phyloP scores from a whole-genome alignment of 2,888 invertebrate species.

The Alitta virens region DNA sequence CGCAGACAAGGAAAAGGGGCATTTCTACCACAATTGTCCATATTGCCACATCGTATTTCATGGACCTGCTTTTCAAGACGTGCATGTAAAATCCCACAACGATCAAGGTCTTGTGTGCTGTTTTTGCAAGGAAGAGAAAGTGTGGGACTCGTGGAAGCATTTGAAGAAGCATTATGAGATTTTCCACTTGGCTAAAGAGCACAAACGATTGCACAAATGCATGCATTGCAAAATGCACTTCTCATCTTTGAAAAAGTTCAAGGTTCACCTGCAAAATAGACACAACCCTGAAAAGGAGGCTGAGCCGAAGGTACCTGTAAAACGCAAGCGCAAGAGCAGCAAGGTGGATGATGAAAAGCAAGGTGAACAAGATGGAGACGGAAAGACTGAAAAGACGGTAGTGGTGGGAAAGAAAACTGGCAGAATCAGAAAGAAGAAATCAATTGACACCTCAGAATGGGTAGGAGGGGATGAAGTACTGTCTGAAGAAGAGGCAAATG shows the following conservation, averaged over 20 bases:
- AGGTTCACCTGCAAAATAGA: not conserved
- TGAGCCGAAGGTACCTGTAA: no score
- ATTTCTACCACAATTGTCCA: constrained; percentile 28
- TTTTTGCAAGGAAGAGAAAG: constrained; percentile 23
- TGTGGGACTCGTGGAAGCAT: constrained; percentile 25
- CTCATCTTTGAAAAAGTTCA: not conserved
- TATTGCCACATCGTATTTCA: constrained; percentile 32
- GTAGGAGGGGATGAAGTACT: not conserved
- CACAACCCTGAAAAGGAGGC: not conserved
- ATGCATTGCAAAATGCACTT: not conserved
- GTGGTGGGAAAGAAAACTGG: not conserved
- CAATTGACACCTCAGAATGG: not conserved
- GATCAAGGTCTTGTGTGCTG: constrained; percentile 26
- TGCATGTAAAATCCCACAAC: constrained; percentile 29
- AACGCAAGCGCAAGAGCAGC: not conserved
- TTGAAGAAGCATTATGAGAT: constrained; percentile 31
- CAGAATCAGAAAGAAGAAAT: not conserved
- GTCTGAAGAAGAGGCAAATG: not conserved
- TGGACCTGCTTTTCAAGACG: constrained; percentile 11
- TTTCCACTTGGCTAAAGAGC: constrained; percentile 20
- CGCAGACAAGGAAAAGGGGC: constrained; percentile 13
- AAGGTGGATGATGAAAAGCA: not conserved
- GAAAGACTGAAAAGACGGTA: not conserved
- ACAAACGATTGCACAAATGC: constrained; percentile 6
- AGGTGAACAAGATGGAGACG: not conserved